Evolutionary conservation across 1,140 invertebrate genomes (phyloP), one percentile per base, ranked within the genome.

Genomic region (Drosophila kepulauana): DNA sequence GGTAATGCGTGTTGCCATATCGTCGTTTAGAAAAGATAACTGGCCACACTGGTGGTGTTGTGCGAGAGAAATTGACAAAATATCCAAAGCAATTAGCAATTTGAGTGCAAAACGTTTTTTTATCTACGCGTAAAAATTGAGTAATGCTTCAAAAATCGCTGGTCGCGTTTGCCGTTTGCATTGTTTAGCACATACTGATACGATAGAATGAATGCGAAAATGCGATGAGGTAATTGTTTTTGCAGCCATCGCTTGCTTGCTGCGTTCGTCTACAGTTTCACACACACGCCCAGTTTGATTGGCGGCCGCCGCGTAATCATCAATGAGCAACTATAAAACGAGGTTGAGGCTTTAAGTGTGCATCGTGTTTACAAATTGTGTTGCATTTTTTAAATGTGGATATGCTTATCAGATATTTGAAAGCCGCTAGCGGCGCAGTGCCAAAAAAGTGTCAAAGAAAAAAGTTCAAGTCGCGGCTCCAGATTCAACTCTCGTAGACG

Each of bases 181-280:
- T 30, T 46, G 64, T 46, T 10, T 59, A 69, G 43, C 49, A 25
- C 20, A 64, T 66, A 84, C 52, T 70, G 78, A 87, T 85, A 75
- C 70, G 64, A 66, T 66, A 74, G 38, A 74, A 80, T 67, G 51
- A 66, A 46, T 88, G 69, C 74, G 71, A 70, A 54, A 56, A 56
- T 73, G 59, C 85, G 85, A 88, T 88, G 84, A 88, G 84, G 84
- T 89, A 88, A 88, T 87, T 73, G 87, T 69, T 82, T 68, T 81
- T 66, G 52, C 75, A 45, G 61, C 45, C 38, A 33, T 63, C 52
- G 73, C 20, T 33, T 8, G 33, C 58, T 69, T 84, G 78, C 64
- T 75, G 64, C 69, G 78, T 86, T 80, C 81, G 82, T 85, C 82
- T 75, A 73, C 80, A 79, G 80, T 88, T 87, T 87, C 54, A 66